phyloP scores from a whole-genome alignment of 1,140 invertebrate species.

The Lycorma delicatula region DNA sequence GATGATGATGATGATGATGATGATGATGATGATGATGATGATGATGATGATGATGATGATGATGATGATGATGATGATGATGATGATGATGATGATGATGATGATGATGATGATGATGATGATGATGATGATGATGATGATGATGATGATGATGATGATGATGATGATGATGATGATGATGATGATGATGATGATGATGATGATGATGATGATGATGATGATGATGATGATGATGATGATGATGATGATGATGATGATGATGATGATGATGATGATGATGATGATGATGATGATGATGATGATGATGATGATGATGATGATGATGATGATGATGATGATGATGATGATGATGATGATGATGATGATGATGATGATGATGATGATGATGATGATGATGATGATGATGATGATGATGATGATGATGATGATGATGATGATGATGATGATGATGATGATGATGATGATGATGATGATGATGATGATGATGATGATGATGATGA shows the following conservation, averaged over 20 bases:
- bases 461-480: conserved; percentile 25
- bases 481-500: conserved; percentile 30
- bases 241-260: not conserved
- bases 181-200: not conserved
- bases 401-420: conserved; percentile 17
- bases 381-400: conserved; percentile 22
- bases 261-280: not conserved
- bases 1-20: not conserved
- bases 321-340: not conserved
- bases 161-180: not conserved
- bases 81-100: not conserved
- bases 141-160: not conserved
- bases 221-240: not conserved
- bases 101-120: not conserved
- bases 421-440: conserved; percentile 21
- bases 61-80: not conserved
- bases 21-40: not conserved
- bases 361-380: conserved; percentile 21
- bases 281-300: not conserved
- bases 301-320: not conserved
- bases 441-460: conserved; percentile 24
- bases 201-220: not conserved
- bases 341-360: conserved; percentile 17
- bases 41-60: not conserved
- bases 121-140: not conserved